Percentiles rank a stretch among this genome's conserved stretches.
These are phyloP conservation scores for Batillaria attramentaria DNA, from an alignment of 1,140 invertebrate genomes.

Conservation along the genomic window DNA sequence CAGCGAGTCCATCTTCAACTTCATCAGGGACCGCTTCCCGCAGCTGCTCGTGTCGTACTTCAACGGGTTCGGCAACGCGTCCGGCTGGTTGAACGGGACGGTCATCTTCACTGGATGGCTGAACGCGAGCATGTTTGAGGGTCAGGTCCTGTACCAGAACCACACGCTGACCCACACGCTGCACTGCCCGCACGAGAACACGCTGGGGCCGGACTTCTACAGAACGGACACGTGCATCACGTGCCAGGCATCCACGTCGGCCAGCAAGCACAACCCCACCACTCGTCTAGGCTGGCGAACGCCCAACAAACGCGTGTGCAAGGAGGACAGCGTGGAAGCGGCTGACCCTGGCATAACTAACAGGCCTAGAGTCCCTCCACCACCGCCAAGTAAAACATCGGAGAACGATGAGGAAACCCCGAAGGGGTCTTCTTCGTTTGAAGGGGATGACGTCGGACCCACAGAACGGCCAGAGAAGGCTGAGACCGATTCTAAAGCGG, in stretches of 20 bases:
- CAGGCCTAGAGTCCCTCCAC: too few species aligned
- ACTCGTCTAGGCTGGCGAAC: slow-evolving; percentile 12
- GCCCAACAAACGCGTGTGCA: not conserved
- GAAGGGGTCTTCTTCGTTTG: too few species aligned
- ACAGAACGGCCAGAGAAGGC: too few species aligned
- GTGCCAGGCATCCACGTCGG: not conserved
- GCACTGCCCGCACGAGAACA: slow-evolving; percentile 21
- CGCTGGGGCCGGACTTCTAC: not conserved
- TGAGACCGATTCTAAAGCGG: too few species aligned
- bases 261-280: not conserved
- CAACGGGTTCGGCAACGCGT: slow-evolving; percentile 18
- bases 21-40: slow-evolving; percentile 5
- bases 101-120: slow-evolving; percentile 17
- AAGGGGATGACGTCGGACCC: too few species aligned
- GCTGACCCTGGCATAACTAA: too few species aligned
- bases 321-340: not conserved
- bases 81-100: not conserved
- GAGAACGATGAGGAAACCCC: too few species aligned
- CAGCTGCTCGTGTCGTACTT: slow-evolving; percentile 9
- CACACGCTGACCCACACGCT: slow-evolving; percentile 8
- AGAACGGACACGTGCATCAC: not conserved
- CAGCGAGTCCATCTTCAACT: not conserved
- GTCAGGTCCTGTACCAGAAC: slow-evolving; percentile 14
- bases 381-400: too few species aligned
- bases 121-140: slow-evolving; percentile 15